These are phyloP conservation scores for Phengaris arion DNA, from an alignment of 2,888 invertebrate species.

Conservation along the genomic window DNA sequence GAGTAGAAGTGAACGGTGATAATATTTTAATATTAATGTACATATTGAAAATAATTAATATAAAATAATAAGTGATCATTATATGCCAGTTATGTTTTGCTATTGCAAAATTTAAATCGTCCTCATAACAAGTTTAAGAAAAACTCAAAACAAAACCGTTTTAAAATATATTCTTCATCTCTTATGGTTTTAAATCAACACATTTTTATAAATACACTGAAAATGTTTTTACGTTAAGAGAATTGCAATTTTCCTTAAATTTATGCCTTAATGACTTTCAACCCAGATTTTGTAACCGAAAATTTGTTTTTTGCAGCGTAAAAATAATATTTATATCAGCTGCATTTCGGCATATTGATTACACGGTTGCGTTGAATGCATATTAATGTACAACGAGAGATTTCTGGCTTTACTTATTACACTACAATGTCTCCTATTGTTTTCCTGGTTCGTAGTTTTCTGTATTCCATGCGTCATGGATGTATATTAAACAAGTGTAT, in stretches of 20 bases:
- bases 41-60: too few relatives aligned
- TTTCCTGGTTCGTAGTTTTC: too few relatives aligned
- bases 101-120: too few relatives aligned
- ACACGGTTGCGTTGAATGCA: not conserved
- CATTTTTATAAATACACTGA: not conserved
- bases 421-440: too few relatives aligned
- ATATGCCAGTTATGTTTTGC: too few relatives aligned
- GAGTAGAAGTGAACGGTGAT: too few relatives aligned
- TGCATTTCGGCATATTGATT: not conserved
- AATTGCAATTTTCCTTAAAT: conserved; percentile 11
- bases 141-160: not conserved
- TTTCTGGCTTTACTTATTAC: too few relatives aligned
- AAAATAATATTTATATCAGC: conserved; percentile 18
- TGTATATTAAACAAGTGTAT: too few relatives aligned
- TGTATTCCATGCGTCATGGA: too few relatives aligned
- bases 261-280: conserved; percentile 8
- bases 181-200: not conserved
- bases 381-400: not conserved
- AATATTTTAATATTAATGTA: too few relatives aligned
- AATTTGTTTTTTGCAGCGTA: conserved; percentile 6
- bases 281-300: conserved; percentile 4
- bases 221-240: not conserved
- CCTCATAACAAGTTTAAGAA: not conserved
- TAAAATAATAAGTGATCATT: too few relatives aligned
- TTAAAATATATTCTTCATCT: not conserved